Conservation (phyloP, 2,797 vertebrate species). For the Cheirogaleus major region DNA sequence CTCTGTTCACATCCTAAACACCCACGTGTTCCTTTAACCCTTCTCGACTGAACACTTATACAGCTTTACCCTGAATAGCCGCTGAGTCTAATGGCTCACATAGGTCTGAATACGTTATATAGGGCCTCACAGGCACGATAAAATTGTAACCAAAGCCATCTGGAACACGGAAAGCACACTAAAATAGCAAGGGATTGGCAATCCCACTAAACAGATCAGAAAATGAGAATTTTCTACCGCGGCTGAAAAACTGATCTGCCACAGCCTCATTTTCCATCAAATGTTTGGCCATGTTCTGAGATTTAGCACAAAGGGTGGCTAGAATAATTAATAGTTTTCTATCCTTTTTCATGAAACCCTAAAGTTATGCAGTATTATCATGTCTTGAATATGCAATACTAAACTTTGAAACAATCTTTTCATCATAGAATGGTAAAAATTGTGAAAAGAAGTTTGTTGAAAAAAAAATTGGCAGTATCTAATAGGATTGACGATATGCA, state of each 20-base stretch:
- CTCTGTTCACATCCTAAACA: background rate
- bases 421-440: slow-evolving; percentile 39
- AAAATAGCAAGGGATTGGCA: background rate
- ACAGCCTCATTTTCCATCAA: background rate
- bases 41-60: background rate
- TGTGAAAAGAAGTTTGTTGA: background rate
- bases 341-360: background rate
- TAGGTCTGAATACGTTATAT: background rate
- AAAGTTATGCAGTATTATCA: background rate
- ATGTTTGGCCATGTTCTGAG: background rate
- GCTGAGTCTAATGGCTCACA: background rate
- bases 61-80: background rate
- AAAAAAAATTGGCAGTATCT: background rate
- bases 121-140: background rate
- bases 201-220: background rate
- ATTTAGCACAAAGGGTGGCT: background rate
- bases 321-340: background rate
- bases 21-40: background rate
- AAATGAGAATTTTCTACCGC: background rate
- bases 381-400: background rate
- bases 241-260: background rate
- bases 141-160: background rate
- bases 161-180: background rate
- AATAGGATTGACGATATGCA: background rate
- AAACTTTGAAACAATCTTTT: background rate